Conservation (phyloP, 1,140 invertebrate species). For the Cryptotermes secundus region DNA sequence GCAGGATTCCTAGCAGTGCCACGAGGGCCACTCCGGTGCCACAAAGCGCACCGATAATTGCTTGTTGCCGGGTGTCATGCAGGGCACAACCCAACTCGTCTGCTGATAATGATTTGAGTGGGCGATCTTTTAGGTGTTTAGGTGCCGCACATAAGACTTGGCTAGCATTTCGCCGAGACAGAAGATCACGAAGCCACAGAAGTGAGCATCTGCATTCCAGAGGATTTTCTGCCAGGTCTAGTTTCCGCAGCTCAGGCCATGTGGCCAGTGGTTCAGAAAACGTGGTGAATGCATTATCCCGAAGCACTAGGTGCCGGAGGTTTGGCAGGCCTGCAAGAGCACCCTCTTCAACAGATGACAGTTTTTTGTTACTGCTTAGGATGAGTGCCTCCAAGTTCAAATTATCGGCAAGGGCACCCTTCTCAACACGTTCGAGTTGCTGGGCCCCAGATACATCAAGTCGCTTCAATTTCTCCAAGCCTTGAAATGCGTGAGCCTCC, state of each 20-base stretch:
- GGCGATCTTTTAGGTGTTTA: conserved; percentile 64
- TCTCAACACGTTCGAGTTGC: conserved; percentile 66
- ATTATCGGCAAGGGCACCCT: conserved; percentile 75
- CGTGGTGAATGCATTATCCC: conserved; percentile 73
- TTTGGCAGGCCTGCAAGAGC: conserved; percentile 75
- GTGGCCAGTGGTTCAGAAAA: conserved; percentile 73
- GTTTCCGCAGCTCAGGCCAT: conserved; percentile 71
- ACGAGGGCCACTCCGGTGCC: conserved; percentile 66
- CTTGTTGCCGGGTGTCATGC: conserved; percentile 71
- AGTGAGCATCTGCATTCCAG: conserved; percentile 78
- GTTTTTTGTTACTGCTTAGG: conserved; percentile 72
- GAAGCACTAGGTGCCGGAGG: conserved; percentile 69
- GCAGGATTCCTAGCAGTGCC: conserved; percentile 64
- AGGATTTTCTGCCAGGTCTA: conserved; percentile 82
- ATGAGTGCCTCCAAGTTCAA: conserved; percentile 75
- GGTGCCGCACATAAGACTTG: conserved; percentile 74
- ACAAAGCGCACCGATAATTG: conserved; percentile 71
- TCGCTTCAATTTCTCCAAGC: conserved; percentile 70
- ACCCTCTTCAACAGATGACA: conserved; percentile 69
- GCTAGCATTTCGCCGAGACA: conserved; percentile 66
- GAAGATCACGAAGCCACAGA: conserved; percentile 75
- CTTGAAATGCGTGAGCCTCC: conserved; percentile 69
- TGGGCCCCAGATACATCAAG: conserved; percentile 75
- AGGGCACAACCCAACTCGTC: conserved; percentile 79
- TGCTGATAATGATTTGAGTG: conserved; percentile 64